Base-by-base conservation (phyloP, 2,113 vertebrate species). In the Puntigrus tetrazona region DNA sequence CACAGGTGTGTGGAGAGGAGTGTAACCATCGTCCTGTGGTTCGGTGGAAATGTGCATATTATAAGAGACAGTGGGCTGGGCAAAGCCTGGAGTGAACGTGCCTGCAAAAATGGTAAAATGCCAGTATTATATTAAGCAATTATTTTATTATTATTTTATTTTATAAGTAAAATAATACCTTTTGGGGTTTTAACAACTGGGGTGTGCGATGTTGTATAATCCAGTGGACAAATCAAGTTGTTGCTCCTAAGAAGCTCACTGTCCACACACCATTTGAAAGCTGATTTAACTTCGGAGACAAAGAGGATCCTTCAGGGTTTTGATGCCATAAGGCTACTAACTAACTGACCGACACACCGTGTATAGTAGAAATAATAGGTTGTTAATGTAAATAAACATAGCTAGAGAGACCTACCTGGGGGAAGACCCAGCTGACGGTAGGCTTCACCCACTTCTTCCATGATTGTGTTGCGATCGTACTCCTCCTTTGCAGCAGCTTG, bases 211-310 rank as follows among this genome's bases (percentile, higher is more conserved):
- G 84, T 88, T 88, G 95, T 93, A 86, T 97, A 99, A 91, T 97
- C 96, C 9, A 94, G 89, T 0, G 96, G 96, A 61, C 94, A 94
- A 86, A 95, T 96, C 87, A 99, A 89, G 86, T 95, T 90, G 78
- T 96, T 92, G 50, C 89, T 94, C 90, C 89, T 90, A 0, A 99
- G 95, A 70, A 97, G 89, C 16, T 93, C 86, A 1, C 87, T 93
- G 92, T 98, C 94, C 55, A 97, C 93, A 83, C 94, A 96, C 94
- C 93, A 94, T 63, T 89, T 87, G 86, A 96, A 96, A 50, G 92
- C 85, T 0, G 95, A 94, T 69, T 94, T 90, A 84, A 95, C 97
- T 98, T 83, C 22, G 88, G 89, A 1, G 78, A 84, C 1, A 82
- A 69, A 78, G 50, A 31, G 86, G 1, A 74, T 16, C 16, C n/a